Conservation (phyloP, 2,113 vertebrate species). For the Cololabis saira region DNA sequence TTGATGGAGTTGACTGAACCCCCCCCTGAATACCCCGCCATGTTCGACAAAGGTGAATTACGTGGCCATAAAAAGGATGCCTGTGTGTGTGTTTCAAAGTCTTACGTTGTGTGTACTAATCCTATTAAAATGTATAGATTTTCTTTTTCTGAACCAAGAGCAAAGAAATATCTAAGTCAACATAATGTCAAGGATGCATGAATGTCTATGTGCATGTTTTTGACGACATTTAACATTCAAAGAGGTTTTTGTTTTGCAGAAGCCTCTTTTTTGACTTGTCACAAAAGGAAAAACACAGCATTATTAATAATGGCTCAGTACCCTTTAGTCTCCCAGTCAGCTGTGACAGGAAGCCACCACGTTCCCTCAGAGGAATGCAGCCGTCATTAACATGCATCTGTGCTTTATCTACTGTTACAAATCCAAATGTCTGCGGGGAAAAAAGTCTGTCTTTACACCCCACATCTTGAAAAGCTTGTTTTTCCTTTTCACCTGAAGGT, state of each 20-base stretch:
- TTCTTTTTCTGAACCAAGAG: background rate
- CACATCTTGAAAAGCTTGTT: background rate
- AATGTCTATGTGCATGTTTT: background rate
- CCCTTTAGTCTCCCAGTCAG: background rate
- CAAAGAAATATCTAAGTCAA: background rate
- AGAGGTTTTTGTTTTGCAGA: background rate
- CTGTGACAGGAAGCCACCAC: background rate
- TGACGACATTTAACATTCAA: background rate
- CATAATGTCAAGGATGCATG: background rate
- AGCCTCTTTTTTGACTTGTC: too few species aligned
- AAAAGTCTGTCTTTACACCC: background rate
- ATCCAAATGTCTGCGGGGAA: background rate
- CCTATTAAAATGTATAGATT: background rate
- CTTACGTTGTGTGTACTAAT: background rate
- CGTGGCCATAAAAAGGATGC: slow-evolving; percentile 47
- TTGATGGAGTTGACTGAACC: slow-evolving; percentile 65
- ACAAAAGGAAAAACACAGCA: too few species aligned
- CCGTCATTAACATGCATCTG: background rate
- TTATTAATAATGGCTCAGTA: background rate
- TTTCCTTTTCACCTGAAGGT: slow-evolving; percentile 13
- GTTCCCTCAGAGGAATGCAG: background rate
- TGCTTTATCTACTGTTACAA: background rate
- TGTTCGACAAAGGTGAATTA: slow-evolving; percentile 70
- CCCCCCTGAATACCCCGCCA: slow-evolving; percentile 35
- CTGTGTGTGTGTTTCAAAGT: background rate